phyloP scores from a whole-genome alignment of 2,797 vertebrate genomes.

The Lithobates sylvaticus region DNA sequence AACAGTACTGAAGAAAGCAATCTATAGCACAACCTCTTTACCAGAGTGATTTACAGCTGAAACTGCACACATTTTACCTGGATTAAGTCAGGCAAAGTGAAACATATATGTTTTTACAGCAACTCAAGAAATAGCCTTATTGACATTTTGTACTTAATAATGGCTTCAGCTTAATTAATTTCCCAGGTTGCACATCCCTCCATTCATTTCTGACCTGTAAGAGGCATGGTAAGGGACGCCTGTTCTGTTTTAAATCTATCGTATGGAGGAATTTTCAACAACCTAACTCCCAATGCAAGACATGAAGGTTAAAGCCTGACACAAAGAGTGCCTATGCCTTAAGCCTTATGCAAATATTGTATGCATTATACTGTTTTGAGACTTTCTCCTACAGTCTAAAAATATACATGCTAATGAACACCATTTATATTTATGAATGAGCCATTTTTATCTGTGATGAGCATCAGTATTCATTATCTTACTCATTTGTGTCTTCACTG shows the following conservation, averaged over 20 bases:
- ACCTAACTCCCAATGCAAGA: slow-evolving; percentile 21
- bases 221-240: neutral
- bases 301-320: slow-evolving; percentile 51
- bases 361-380: slow-evolving; percentile 18
- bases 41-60: slow-evolving; percentile 15
- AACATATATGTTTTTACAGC: slow-evolving; percentile 7
- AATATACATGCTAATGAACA: slow-evolving; percentile 43
- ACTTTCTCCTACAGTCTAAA: slow-evolving; percentile 17
- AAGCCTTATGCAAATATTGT: slow-evolving; percentile 34
- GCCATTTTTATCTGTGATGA: slow-evolving; percentile 15
- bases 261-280: neutral
- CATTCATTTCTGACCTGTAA: slow-evolving; percentile 22
- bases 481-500: slow-evolving; percentile 13
- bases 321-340: slow-evolving; percentile 33
- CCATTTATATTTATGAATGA: slow-evolving; percentile 49
- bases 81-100: slow-evolving; percentile 25
- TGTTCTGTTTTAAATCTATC: slow-evolving; percentile 31
- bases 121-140: slow-evolving; percentile 4
- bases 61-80: neutral
- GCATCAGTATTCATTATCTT: slow-evolving; percentile 27
- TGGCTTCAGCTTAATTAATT: slow-evolving; percentile 15
- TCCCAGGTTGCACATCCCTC: neutral
- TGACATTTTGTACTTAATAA: slow-evolving; percentile 25
- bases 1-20: neutral
- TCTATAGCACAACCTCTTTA: neutral